These are phyloP conservation scores for Tuberolachnus salignus DNA, from an alignment of 2,888 invertebrate genomes.

Conservation along the genomic window DNA sequence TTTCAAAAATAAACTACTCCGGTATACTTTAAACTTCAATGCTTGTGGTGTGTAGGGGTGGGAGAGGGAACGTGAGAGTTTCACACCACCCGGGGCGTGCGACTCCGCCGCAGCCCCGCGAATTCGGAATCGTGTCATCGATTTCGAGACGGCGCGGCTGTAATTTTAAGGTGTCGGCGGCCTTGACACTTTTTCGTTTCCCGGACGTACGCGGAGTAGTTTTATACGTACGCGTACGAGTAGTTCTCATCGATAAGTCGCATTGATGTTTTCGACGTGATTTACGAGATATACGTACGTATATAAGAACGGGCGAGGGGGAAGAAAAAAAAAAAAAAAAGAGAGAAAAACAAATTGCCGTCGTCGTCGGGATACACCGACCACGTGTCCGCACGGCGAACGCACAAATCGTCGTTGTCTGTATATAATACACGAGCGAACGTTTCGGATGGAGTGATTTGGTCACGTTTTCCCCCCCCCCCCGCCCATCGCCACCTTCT, in stretches of 20 bases:
- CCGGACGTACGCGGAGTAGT: background rate
- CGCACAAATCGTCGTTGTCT: slow-evolving; percentile 30
- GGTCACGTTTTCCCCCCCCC: slow-evolving; percentile 38
- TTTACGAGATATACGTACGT: slow-evolving; percentile 24
- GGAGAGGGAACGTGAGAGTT: too few species aligned
- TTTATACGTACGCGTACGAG: background rate
- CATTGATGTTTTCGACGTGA: slow-evolving; percentile 33
- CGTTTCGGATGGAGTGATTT: slow-evolving; percentile 35
- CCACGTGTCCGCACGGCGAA: slow-evolving; percentile 46
- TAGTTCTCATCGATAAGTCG: slow-evolving; percentile 38
- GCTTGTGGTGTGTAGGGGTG: too few species aligned
- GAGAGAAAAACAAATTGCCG: slow-evolving; percentile 41
- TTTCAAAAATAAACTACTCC: too few species aligned
- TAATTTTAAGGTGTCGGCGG: background rate
- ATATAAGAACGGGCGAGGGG: too few species aligned
- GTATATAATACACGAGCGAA: background rate
- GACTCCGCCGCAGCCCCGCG: too few species aligned
- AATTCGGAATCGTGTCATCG: background rate
- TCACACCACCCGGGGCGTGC: too few species aligned
- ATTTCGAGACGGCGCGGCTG: too few species aligned
- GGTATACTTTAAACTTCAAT: too few species aligned
- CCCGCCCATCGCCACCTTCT: background rate
- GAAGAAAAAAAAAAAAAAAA: slow-evolving; percentile 4
- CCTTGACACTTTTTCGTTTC: background rate
- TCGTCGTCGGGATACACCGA: slow-evolving; percentile 18